These are phyloP conservation scores for Drosophila erecta DNA, from an alignment of 1,140 invertebrate genomes.

Conservation along the genomic window DNA sequence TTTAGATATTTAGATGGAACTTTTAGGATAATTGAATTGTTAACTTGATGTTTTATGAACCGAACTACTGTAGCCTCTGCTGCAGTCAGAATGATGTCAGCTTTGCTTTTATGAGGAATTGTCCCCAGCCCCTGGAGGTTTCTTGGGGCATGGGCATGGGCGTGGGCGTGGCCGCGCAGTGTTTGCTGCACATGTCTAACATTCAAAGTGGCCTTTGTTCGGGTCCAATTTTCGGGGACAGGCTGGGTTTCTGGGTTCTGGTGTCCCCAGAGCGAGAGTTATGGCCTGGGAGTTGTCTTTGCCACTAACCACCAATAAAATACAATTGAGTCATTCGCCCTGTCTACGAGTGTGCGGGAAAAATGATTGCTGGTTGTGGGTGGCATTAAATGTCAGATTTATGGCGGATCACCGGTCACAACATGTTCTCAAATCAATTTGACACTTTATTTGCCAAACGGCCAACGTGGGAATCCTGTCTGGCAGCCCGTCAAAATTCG, in stretches of 20 bases:
- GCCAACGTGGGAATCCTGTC: conserved; percentile 69
- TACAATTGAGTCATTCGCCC: conserved; percentile 72
- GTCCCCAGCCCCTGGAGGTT: conserved; percentile 42
- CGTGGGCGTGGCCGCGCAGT: conserved; percentile 50
- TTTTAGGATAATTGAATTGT: neutral
- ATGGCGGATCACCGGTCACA: conserved; percentile 41
- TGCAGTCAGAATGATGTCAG: conserved; percentile 70
- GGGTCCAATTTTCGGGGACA: conserved; percentile 31
- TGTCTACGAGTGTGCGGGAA: conserved; percentile 40
- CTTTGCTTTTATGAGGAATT: conserved; percentile 68
- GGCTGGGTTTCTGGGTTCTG: conserved; percentile 22
- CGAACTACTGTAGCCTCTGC: conserved; percentile 22
- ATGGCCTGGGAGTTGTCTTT: conserved; percentile 58
- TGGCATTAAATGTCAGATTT: conserved; percentile 82
- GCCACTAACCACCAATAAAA: conserved; percentile 36
- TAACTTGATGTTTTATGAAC: neutral
- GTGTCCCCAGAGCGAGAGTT: conserved; percentile 35
- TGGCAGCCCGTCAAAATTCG: conserved; percentile 43
- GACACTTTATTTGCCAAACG: conserved; percentile 68
- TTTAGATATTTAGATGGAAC: too few relatives aligned
- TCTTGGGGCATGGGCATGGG: conserved; percentile 21
- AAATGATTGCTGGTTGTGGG: conserved; percentile 59
- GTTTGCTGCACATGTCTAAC: conserved; percentile 76
- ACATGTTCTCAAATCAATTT: conserved; percentile 74
- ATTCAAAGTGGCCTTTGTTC: conserved; percentile 77